Evolutionary conservation across 2,888 invertebrate species (phyloP).

Genomic region (Cotesia congregata): DNA sequence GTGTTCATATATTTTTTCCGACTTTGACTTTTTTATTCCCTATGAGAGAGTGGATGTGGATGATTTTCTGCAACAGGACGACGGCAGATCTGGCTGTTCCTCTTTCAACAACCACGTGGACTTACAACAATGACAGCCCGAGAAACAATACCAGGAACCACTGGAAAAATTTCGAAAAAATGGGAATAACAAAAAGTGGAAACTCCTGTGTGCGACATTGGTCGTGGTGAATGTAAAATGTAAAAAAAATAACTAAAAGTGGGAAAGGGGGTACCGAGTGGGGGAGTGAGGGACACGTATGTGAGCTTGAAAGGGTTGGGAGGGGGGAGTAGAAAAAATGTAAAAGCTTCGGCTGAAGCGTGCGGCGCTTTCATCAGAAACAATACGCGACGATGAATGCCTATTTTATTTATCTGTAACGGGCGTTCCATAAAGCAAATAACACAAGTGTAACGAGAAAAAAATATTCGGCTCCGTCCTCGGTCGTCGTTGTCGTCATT

Average conservation of each 20-base stretch:
- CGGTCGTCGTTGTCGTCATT: constrained; percentile 18
- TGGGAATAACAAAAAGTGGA: constrained; percentile 64
- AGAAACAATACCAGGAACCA: constrained; percentile 70
- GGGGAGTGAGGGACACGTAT: constrained; percentile 30
- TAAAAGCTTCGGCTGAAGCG: constrained; percentile 65
- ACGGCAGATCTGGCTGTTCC: neutral
- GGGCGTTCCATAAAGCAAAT: constrained; percentile 71
- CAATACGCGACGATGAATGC: constrained; percentile 70
- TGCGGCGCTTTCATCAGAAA: constrained; percentile 66
- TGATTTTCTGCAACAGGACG: constrained; percentile 17
- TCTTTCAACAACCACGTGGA: constrained; percentile 41
- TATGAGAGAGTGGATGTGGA: neutral
- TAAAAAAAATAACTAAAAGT: constrained; percentile 31
- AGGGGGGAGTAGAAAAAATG: constrained; percentile 58
- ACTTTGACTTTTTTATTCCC: constrained; percentile 11
- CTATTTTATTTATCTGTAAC: constrained; percentile 71
- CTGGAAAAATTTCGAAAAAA: constrained; percentile 71
- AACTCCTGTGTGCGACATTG: constrained; percentile 25
- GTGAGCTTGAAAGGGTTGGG: constrained; percentile 49
- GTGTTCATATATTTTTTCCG: constrained; percentile 1
- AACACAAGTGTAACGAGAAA: constrained; percentile 66
- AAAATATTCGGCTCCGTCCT: constrained; percentile 51
- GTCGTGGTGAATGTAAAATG: constrained; percentile 15
- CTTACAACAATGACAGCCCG: constrained; percentile 69
- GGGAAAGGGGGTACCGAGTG: constrained; percentile 34